Conservation (phyloP, 2,888 invertebrate species). For the Pachydiplax longipennis region DNA sequence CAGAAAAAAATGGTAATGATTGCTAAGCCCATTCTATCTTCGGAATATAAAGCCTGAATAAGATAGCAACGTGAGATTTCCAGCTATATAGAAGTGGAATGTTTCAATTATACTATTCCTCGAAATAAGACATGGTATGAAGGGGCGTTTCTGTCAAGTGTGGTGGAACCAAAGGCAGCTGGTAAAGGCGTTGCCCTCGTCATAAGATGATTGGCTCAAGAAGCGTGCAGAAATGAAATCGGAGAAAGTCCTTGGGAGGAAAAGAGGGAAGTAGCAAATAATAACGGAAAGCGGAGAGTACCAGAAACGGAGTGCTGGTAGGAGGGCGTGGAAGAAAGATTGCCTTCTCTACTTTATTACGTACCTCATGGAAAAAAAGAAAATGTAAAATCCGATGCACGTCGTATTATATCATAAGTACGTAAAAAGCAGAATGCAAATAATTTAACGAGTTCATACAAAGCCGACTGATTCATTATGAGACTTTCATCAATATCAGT, state of each 20-base stretch:
- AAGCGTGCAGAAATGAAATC: slow-evolving; percentile 18
- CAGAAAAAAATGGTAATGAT: no score
- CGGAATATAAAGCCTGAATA: no score
- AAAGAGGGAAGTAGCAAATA: background rate
- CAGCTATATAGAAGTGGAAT: background rate
- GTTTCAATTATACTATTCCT: slow-evolving; percentile 2
- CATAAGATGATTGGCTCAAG: slow-evolving; percentile 10
- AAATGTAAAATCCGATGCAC: no score
- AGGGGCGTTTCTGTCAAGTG: slow-evolving; percentile 7
- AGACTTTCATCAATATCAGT: no score
- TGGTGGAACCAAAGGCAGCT: background rate
- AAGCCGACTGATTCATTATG: no score
- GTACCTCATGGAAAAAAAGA: no score
- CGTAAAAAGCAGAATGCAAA: no score
- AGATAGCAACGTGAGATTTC: no score
- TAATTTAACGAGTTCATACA: no score
- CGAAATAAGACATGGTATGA: background rate
- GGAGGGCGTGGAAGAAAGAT: background rate
- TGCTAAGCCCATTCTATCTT: no score
- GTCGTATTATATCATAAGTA: no score
- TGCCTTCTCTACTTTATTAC: background rate
- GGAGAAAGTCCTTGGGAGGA: background rate
- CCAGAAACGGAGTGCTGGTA: background rate
- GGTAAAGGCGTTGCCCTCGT: slow-evolving; percentile 22
- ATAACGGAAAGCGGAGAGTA: background rate